Conservation (phyloP, 2,888 invertebrate genomes). For the Ormyrus thymus region DNA sequence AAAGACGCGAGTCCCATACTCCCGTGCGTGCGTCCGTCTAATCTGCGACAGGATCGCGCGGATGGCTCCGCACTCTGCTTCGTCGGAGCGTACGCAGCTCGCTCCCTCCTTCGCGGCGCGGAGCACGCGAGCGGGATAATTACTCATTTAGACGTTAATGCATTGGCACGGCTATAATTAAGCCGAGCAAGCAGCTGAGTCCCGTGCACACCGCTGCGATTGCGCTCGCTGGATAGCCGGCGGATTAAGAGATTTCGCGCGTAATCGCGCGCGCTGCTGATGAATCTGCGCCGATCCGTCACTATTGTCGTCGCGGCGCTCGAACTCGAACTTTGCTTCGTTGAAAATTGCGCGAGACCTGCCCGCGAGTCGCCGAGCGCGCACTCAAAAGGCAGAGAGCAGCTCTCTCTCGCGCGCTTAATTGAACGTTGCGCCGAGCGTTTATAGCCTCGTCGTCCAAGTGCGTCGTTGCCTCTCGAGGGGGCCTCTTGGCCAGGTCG, state of each 20-base stretch:
- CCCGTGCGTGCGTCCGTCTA: slow-evolving; percentile 64
- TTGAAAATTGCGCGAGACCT: no score
- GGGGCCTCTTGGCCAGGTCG: no score
- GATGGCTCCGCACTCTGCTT: no score
- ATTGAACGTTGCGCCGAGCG: no score
- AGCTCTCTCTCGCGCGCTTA: no score
- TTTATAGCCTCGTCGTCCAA: no score
- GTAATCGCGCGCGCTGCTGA: slow-evolving; percentile 10
- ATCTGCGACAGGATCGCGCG: slow-evolving; percentile 67
- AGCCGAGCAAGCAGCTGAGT: slow-evolving; percentile 21
- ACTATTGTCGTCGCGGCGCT: no score
- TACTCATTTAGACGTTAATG: slow-evolving; percentile 70
- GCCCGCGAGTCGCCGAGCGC: no score
- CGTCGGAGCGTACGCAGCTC: no score
- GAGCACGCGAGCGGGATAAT: slow-evolving; percentile 61
- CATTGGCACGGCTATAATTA: slow-evolving; percentile 57
- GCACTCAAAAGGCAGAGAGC: no score
- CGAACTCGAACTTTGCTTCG: no score
- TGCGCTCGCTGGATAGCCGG: not conserved
- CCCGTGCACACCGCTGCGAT: slow-evolving; percentile 2
- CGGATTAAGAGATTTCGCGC: slow-evolving; percentile 31
- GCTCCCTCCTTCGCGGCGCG: slow-evolving; percentile 53
- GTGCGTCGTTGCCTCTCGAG: no score
- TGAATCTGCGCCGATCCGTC: slow-evolving; percentile 2
- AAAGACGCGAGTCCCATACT: slow-evolving; percentile 63